A percentile compares a stretch with the other conserved stretches of the same genome.
Evolutionary conservation across 2,113 vertebrate species (phyloP).

Genomic region (Lamprotornis superbus): DNA sequence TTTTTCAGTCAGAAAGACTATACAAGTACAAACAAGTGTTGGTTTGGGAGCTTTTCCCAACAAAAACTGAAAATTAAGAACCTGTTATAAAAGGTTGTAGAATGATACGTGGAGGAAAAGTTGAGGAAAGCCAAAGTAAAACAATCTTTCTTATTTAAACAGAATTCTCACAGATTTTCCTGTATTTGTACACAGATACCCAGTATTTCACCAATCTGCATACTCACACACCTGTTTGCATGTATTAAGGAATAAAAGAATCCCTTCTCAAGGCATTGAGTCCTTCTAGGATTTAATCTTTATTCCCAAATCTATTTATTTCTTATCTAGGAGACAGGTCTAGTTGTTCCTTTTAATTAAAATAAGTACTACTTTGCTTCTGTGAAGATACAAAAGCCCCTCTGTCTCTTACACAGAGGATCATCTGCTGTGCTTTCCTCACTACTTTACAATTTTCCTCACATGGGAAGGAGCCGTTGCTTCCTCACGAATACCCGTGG

Average conservation of each 20-base stretch:
- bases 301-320: background rate
- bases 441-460: background rate
- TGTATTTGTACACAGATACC: background rate
- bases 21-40: background rate
- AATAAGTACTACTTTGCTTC: background rate
- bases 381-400: background rate
- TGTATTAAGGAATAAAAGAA: background rate
- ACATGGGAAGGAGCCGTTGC: background rate
- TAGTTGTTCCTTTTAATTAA: background rate
- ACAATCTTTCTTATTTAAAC: background rate
- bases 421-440: background rate
- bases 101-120: background rate
- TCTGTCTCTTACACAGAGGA: background rate
- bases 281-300: background rate
- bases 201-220: background rate
- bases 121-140: background rate
- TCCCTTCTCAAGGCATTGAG: background rate
- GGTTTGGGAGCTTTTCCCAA: background rate
- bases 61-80: background rate
- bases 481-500: background rate
- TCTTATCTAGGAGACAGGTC: background rate
- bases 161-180: background rate
- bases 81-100: background rate
- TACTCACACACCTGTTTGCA: background rate
- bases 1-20: background rate